Evolutionary conservation across 1,140 invertebrate species (phyloP).

Genomic region (Acromyrmex heyeri): DNA sequence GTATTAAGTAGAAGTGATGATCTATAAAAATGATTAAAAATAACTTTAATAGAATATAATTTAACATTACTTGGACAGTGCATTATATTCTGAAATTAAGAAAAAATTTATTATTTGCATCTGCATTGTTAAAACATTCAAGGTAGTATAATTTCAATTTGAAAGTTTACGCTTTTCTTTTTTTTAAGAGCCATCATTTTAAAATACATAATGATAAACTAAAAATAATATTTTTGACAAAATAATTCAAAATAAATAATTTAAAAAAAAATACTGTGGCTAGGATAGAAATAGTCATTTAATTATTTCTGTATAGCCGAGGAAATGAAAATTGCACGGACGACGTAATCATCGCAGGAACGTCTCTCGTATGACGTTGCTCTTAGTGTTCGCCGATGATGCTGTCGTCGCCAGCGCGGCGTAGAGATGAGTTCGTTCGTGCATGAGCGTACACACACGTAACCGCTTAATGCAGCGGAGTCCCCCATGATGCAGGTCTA

Average conservation of each 20-base stretch:
- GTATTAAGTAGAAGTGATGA: too few relatives aligned
- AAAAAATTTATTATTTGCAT: not conserved
- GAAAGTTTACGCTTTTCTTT: not conserved
- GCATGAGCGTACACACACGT: constrained; percentile 51
- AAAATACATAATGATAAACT: not conserved
- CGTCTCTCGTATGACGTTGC: constrained; percentile 26
- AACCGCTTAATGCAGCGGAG: constrained; percentile 54
- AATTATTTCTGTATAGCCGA: constrained; percentile 14
- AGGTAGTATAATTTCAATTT: not conserved
- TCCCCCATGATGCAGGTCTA: constrained; percentile 60
- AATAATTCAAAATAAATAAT: not conserved
- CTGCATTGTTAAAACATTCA: not conserved
- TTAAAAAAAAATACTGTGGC: not conserved
- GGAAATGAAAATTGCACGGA: constrained; percentile 32
- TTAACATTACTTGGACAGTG: too few relatives aligned
- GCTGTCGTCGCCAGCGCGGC: constrained; percentile 17
- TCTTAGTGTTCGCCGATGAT: constrained; percentile 30
- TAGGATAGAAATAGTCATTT: not conserved
- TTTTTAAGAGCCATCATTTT: not conserved
- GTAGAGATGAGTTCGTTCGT: constrained; percentile 40
- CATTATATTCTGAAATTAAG: not conserved
- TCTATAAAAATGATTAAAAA: too few relatives aligned
- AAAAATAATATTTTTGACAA: not conserved
- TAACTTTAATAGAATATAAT: too few relatives aligned
- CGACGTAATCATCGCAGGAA: constrained; percentile 24